Conservation (phyloP, 2,888 invertebrate genomes). For the Syritta pipiens region DNA sequence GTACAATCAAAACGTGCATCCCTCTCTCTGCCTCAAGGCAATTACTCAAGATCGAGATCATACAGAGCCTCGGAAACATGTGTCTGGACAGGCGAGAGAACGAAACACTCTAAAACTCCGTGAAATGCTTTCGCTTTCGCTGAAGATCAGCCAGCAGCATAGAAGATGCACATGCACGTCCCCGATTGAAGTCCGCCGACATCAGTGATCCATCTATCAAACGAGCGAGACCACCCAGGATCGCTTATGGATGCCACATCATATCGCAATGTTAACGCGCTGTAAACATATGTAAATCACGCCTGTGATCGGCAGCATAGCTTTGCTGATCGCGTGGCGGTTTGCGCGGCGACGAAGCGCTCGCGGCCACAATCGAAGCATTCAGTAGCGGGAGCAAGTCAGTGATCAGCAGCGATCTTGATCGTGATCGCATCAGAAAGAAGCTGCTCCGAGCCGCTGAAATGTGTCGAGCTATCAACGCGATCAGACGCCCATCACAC, state of each 20-base stretch:
- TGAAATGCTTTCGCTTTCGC: constrained; percentile 12
- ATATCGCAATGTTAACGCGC: constrained; percentile 64
- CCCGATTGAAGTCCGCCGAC: constrained; percentile 63
- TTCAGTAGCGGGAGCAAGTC: background rate
- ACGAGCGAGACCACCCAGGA: constrained; percentile 59
- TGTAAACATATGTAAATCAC: constrained; percentile 71
- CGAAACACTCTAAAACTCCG: constrained; percentile 9
- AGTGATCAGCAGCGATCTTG: constrained; percentile 46
- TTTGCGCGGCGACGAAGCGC: constrained; percentile 55
- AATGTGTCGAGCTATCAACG: constrained; percentile 51
- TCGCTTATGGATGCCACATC: constrained; percentile 53
- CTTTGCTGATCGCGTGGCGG: constrained; percentile 54
- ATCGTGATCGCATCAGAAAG: constrained; percentile 53
- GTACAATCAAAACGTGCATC: constrained; percentile 62
- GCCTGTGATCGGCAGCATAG: constrained; percentile 50
- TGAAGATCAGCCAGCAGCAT: constrained; percentile 27
- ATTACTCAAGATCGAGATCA: constrained; percentile 59
- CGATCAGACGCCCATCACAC: constrained; percentile 47
- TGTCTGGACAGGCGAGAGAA: constrained; percentile 29
- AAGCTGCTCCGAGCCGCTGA: background rate
- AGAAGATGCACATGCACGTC: background rate
- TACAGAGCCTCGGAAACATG: constrained; percentile 51
- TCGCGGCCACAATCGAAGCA: constrained; percentile 24
- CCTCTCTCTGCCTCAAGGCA: constrained; percentile 65
- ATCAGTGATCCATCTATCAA: constrained; percentile 69